phyloP scores from a whole-genome alignment of 2,888 invertebrate species.

The Dysmachus trigonus region DNA sequence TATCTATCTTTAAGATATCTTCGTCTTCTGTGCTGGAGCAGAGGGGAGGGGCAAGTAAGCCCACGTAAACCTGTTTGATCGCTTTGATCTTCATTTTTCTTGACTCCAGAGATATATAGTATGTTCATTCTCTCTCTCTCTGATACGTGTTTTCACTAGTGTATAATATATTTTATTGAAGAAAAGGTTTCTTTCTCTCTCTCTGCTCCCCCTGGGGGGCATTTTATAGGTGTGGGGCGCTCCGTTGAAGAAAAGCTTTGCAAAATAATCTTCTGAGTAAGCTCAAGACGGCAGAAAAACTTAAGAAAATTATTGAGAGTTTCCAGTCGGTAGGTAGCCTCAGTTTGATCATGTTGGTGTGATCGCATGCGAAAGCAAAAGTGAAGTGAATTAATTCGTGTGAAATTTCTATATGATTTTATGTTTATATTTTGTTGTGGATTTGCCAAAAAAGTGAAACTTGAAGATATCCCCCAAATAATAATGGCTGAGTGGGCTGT shows the following conservation, averaged over 20 bases:
- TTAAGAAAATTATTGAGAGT: constrained; percentile 25
- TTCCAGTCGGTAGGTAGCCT: constrained; percentile 42
- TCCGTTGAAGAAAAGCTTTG: neutral
- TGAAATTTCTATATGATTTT: constrained; percentile 1
- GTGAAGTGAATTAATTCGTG: constrained; percentile 5
- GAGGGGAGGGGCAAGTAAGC: neutral
- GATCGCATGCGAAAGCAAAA: constrained; percentile 13
- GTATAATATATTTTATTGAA: neutral
- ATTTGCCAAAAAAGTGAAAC: constrained; percentile 8
- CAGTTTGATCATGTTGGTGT: constrained; percentile 23
- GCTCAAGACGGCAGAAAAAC: constrained; percentile 34
- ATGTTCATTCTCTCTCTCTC: neutral
- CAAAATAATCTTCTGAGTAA: constrained; percentile 12
- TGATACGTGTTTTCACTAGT: neutral
- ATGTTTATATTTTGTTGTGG: constrained; percentile 11
- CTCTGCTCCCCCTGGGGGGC: neutral
- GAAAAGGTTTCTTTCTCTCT: neutral
- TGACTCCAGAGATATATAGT: neutral
- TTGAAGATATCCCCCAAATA: neutral
- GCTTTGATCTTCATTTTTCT: neutral
- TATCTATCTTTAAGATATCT: neutral
- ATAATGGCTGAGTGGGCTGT: constrained; percentile 29
- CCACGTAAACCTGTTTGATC: neutral
- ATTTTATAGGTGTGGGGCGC: neutral
- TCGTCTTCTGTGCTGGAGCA: neutral